Conservation (phyloP, 2,888 invertebrate genomes). For the Deroplatys truncata region DNA sequence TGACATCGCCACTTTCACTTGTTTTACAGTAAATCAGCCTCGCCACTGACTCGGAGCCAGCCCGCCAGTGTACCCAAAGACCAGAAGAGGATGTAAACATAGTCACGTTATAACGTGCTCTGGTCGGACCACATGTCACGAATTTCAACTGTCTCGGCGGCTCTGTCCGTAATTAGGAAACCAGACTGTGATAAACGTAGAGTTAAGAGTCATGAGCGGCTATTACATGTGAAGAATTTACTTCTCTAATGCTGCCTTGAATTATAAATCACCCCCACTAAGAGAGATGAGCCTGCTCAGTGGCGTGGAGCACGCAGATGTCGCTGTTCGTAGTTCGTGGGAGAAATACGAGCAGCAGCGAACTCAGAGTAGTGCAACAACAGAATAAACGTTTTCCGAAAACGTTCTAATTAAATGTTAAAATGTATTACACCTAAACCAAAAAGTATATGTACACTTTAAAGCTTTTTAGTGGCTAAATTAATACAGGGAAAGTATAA, state of each 20-base stretch:
- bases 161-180: background rate
- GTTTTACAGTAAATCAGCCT: too few species aligned
- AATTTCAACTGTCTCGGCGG: background rate
- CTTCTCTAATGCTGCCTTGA: background rate
- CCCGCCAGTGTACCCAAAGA: background rate
- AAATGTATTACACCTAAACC: too few species aligned
- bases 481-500: too few species aligned
- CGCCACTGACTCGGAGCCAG: too few species aligned
- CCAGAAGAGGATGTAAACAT: background rate
- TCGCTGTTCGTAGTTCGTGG: background rate
- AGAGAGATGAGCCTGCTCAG: background rate
- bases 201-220: background rate
- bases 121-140: background rate
- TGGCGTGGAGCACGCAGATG: background rate
- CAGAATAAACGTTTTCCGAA: too few species aligned
- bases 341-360: too few species aligned
- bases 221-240: background rate
- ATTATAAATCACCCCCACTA: background rate
- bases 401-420: too few species aligned
- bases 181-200: background rate
- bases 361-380: too few species aligned
- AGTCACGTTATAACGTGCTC: background rate
- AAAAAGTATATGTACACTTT: too few species aligned
- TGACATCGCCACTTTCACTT: too few species aligned
- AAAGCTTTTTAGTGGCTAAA: too few species aligned